Evolutionary conservation across 2,797 vertebrate genomes (phyloP).

Genomic region (Anisognathus igniventris): DNA sequence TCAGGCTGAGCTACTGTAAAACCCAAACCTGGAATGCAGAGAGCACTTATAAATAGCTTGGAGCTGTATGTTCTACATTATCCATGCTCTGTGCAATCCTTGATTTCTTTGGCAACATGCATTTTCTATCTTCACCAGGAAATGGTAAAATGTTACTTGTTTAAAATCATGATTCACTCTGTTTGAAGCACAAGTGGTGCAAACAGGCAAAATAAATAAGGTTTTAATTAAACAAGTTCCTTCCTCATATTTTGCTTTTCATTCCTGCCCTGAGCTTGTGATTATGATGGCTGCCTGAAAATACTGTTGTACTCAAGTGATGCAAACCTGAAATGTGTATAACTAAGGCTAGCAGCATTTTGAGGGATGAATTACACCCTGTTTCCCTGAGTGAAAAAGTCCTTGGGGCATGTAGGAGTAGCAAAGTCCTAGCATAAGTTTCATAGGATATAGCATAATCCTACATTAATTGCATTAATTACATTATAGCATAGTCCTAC

Average conservation of each 20-base stretch:
- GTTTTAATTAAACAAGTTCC: neutral
- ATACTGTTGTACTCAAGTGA: neutral
- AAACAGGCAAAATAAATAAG: neutral
- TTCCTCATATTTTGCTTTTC: neutral
- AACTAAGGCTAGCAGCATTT: neutral
- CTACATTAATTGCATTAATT: neutral
- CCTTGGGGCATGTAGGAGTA: neutral
- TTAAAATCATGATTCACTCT: neutral
- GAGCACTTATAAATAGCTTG: constrained; percentile 24
- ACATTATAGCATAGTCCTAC: neutral
- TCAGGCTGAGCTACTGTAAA: neutral
- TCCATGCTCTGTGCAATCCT: neutral
- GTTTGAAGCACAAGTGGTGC: neutral
- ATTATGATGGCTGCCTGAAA: neutral
- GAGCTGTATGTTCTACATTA: constrained; percentile 29
- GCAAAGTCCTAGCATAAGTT: neutral
- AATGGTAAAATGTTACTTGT: neutral
- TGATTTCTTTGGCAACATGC: neutral
- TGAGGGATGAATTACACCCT: neutral
- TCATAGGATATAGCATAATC: neutral
- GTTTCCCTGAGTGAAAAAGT: neutral
- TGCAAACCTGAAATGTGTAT: neutral
- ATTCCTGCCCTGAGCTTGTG: neutral
- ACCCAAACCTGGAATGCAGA: neutral
- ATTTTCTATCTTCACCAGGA: neutral